Percentiles rank a stretch among this genome's conserved stretches.
Conservation (phyloP, 2,113 vertebrate species). For the Rana temporaria region DNA sequence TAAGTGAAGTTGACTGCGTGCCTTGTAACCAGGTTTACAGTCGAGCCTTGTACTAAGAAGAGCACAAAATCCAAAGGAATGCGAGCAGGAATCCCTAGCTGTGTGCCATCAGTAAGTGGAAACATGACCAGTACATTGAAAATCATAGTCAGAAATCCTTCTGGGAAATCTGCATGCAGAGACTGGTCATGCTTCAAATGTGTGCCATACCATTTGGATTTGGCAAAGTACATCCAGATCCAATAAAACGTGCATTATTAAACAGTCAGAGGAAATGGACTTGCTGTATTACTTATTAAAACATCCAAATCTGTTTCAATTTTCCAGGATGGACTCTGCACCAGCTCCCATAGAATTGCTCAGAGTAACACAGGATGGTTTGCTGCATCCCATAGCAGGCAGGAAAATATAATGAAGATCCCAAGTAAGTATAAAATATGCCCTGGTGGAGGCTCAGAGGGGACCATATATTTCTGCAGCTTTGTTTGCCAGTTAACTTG, state of each 20-base stretch:
- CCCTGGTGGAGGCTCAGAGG: constrained; percentile 59
- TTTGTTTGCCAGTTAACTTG: constrained; percentile 69
- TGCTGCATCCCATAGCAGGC: constrained; percentile 64
- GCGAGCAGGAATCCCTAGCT: constrained; percentile 47
- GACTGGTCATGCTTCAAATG: constrained; percentile 54
- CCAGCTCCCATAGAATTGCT: not conserved
- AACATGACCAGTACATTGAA: constrained; percentile 49
- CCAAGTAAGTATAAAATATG: constrained; percentile 76
- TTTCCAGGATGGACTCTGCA: constrained; percentile 13
- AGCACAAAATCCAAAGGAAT: constrained; percentile 43
- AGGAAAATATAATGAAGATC: constrained; percentile 75
- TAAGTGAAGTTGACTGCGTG: not conserved
- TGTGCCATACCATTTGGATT: constrained; percentile 34
- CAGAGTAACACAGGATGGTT: not conserved
- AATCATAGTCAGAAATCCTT: constrained; percentile 48
- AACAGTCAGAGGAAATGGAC: not conserved
- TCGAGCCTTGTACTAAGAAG: constrained; percentile 17
- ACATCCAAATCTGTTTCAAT: constrained; percentile 15
- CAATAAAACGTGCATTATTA: constrained; percentile 34
- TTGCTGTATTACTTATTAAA: constrained; percentile 10
- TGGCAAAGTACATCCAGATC: constrained; percentile 13
- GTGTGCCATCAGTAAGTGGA: constrained; percentile 55
- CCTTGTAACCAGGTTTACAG: constrained; percentile 1
- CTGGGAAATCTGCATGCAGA: constrained; percentile 44
- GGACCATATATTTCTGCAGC: constrained; percentile 62